Evolutionary conservation across 2,797 vertebrate genomes (phyloP).

Genomic region (Pachyuromys duprasi): DNA sequence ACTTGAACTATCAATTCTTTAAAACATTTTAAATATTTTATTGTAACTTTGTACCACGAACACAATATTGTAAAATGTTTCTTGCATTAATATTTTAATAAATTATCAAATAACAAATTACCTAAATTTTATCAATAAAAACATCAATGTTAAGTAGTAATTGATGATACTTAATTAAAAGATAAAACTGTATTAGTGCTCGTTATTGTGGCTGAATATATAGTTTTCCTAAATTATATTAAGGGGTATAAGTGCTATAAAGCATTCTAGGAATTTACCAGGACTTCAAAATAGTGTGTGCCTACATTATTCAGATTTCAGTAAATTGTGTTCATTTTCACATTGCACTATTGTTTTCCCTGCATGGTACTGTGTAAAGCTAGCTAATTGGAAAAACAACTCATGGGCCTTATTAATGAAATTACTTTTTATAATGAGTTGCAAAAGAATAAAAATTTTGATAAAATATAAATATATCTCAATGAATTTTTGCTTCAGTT

Average conservation of each 20-base stretch:
- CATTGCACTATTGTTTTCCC: constrained; percentile 57
- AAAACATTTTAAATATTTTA: neutral
- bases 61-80: neutral
- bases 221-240: constrained; percentile 1
- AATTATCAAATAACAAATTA: constrained; percentile 8
- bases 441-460: constrained; percentile 44
- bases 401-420: neutral
- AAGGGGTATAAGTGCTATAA: neutral
- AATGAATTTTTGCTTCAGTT: constrained; percentile 48
- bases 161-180: constrained; percentile 20
- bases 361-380: neutral
- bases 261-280: neutral
- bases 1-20: constrained; percentile 24
- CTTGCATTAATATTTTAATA: neutral
- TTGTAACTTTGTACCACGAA: neutral
- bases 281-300: neutral
- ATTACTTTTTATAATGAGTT: constrained; percentile 6
- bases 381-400: constrained; percentile 46
- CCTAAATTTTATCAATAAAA: neutral
- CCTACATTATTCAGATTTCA: constrained; percentile 74
- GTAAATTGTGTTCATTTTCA: constrained; percentile 44
- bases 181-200: neutral
- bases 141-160: neutral
- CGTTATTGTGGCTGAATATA: neutral
- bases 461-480: constrained; percentile 56